A percentile compares a stretch with the other conserved stretches of the same genome.
Conservation (phyloP, 2,113 vertebrate genomes). For the Numenius arquata region DNA sequence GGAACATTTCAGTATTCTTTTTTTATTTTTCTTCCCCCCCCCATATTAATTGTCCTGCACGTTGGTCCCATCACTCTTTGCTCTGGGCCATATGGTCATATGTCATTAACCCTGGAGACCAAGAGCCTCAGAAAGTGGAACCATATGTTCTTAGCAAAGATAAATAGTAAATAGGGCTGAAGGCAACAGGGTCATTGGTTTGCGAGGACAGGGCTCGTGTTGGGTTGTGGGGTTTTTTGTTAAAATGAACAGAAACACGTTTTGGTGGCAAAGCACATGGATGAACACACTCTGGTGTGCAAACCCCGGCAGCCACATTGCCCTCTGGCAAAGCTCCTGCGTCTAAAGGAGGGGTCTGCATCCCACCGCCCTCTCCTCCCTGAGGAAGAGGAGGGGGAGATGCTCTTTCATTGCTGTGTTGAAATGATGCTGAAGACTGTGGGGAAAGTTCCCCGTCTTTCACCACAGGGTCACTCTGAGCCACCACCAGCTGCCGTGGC, state of each 20-base stretch:
- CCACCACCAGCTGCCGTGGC: conserved; percentile 27
- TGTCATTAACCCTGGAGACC: conserved; percentile 69
- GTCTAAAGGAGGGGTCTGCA: neutral
- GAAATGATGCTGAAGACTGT: neutral
- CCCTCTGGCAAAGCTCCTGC: neutral
- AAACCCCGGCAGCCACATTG: neutral
- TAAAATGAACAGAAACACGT: neutral
- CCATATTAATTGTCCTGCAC: conserved; percentile 45
- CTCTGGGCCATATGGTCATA: conserved; percentile 72
- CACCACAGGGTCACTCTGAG: conserved; percentile 39
- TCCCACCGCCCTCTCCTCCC: neutral
- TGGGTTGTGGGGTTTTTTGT: neutral
- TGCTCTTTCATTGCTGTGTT: conserved; percentile 3
- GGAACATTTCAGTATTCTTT: conserved; percentile 17
- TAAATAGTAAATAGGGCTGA: conserved; percentile 40
- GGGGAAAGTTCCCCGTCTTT: conserved; percentile 37
- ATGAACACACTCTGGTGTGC: neutral
- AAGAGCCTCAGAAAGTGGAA: conserved; percentile 72
- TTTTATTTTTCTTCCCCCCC: neutral
- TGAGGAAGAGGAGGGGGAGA: neutral
- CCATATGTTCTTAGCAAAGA: conserved; percentile 68
- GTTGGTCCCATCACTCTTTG: conserved; percentile 71
- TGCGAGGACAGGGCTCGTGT: neutral
- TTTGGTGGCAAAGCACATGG: neutral
- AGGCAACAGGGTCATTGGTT: neutral